Percentiles rank a stretch among this genome's conserved stretches.
phyloP scores from a whole-genome alignment of 1,140 invertebrate genomes.

The Formica exsecta region DNA sequence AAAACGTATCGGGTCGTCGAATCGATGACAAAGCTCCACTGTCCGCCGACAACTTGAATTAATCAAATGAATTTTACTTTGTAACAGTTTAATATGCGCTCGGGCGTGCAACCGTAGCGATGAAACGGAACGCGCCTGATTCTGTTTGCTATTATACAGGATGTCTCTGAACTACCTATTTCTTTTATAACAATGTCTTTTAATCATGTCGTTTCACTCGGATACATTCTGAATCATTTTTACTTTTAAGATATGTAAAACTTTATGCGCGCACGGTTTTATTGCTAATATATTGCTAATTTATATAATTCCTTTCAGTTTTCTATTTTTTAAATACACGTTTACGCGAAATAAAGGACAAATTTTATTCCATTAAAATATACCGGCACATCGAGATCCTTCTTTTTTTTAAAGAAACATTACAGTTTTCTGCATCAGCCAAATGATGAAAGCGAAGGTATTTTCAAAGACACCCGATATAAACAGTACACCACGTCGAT shows the following conservation, averaged over 20 bases:
- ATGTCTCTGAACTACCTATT: not conserved
- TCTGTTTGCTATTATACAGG: not conserved
- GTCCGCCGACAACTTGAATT: conserved; percentile 52
- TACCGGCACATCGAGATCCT: too few species aligned
- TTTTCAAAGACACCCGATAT: too few species aligned
- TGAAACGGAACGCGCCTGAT: conserved; percentile 31
- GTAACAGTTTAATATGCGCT: conserved; percentile 60
- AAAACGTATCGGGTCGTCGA: conserved; percentile 36
- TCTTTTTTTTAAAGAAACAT: too few species aligned
- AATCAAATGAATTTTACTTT: conserved; percentile 60
- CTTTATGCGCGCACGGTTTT: not conserved
- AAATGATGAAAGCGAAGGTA: too few species aligned
- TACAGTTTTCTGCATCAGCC: too few species aligned
- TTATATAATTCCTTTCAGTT: not conserved
- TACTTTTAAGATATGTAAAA: not conserved
- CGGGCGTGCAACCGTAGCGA: conserved; percentile 37
- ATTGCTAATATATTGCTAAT: not conserved
- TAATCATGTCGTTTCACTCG: not conserved
- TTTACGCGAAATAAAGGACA: too few species aligned
- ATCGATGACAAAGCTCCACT: conserved; percentile 38
- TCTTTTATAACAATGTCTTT: not conserved
- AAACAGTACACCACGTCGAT: too few species aligned
- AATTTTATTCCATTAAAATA: too few species aligned
- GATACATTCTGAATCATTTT: not conserved
- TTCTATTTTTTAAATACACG: not conserved